Evolutionary conservation across 2,113 vertebrate species (phyloP), one percentile per base, ranked within the genome.

Genomic region (Melanostigma gelatinosum): DNA sequence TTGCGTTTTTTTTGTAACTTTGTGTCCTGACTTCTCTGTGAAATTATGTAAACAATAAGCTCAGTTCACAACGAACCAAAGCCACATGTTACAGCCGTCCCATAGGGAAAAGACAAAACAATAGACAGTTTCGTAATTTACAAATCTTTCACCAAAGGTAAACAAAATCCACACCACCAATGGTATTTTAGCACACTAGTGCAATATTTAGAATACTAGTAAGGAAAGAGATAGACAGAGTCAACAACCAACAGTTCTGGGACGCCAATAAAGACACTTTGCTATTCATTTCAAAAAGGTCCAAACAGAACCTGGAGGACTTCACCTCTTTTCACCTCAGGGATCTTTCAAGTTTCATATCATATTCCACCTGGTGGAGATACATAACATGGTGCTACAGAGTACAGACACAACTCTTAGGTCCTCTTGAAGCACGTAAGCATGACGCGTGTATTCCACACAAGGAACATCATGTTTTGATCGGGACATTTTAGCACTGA

Each of bases 281-380:
- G 38, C 27, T 75, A 52, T 79, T 77, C 32, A 81, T 73, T 76
- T 73, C 57, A 69, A 32, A 72, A 40, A 58, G 32, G 6, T 61
- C 55, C 65, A 70, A 77, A 77, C 60, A 61, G 67, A 75, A 83
- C 62, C 65, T 4, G 52, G 36, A 63, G 13, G 58, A 65, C 65
- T 24, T 63, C 0, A 62, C 57, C 44, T 68, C 20, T 57, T 63
- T 40, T 80, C 68, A 38, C 75, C 63, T 36, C 29, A 50, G 9
- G 22, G 10, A 12, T 48, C n/a, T 60, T 63, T 77, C 15, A 38
- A 20, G 27, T 34, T 38, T 29, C 24, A 46, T 10, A 10, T 48
- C 54, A 61, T 64, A 63, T 73, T 80, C 64, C 69, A 27, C 18
- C 34, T 4, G 15, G 1, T 29, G 13, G 3, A 32, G n/a, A 71